Percentiles rank a stretch among this genome's conserved stretches.
Conservation (phyloP, 2,113 vertebrate genomes). For the Ictidomys tridecemlineatus region DNA sequence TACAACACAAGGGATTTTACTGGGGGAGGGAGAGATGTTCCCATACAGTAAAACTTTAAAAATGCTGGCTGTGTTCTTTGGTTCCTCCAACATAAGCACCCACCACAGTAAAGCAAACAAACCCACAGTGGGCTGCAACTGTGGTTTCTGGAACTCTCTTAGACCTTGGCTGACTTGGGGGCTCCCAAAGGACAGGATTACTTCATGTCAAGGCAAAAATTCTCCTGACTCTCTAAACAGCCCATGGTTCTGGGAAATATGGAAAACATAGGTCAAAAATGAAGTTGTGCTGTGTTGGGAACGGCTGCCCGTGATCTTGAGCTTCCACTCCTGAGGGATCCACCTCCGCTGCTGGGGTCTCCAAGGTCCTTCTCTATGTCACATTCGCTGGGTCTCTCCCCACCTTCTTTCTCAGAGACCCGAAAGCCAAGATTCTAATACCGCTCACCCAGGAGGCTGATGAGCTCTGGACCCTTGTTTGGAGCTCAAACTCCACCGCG, state of each 20-base stretch:
- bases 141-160: constrained; percentile 74
- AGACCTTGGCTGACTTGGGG: constrained; percentile 65
- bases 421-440: not conserved
- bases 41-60: constrained; percentile 5
- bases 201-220: constrained; percentile 72
- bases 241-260: constrained; percentile 63
- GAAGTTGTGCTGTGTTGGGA: constrained; percentile 55
- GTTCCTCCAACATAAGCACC: constrained; percentile 65
- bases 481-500: not conserved
- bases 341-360: not conserved
- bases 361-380: not conserved
- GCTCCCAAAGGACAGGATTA: constrained; percentile 76
- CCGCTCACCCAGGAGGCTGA: not conserved
- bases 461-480: constrained; percentile 8
- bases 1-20: not conserved
- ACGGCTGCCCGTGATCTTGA: not conserved
- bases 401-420: constrained; percentile 42
- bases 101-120: constrained; percentile 69
- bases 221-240: constrained; percentile 74
- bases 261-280: constrained; percentile 34
- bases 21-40: not conserved
- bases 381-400: not conserved
- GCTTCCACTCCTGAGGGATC: not conserved
- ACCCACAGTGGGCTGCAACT: not conserved
- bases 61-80: not conserved